Evolutionary conservation across 2,888 invertebrate species (phyloP).

Genomic region (Serrognathus titanus): DNA sequence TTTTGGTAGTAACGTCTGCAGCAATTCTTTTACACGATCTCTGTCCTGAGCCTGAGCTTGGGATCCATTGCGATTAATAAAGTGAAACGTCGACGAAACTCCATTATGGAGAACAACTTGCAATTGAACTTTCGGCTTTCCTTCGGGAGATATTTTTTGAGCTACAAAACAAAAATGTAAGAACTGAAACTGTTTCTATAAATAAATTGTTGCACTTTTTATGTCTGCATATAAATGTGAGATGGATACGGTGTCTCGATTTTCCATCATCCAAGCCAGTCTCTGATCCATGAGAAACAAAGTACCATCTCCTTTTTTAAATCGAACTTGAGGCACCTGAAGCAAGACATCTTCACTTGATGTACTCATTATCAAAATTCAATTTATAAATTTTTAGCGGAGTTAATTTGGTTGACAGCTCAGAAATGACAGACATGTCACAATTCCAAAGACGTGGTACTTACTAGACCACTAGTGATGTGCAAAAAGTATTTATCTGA

Average conservation of each 20-base stretch:
- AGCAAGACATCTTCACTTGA: constrained; percentile 93
- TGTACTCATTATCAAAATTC: constrained; percentile 63
- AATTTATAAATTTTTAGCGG: background rate
- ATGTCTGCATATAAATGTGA: constrained; percentile 94
- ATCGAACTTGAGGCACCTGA: constrained; percentile 87
- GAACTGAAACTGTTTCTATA: background rate
- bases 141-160: constrained; percentile 96
- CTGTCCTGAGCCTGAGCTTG: constrained; percentile 84
- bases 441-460: too few species aligned
- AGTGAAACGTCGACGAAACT: constrained; percentile 94
- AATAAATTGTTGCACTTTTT: constrained; percentile 64
- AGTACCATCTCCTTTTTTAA: constrained; percentile 95
- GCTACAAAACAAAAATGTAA: constrained; percentile 32
- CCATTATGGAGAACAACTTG: constrained; percentile 95
- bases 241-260: constrained; percentile 86
- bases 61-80: constrained; percentile 82
- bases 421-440: too few species aligned
- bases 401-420: too few species aligned
- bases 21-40: constrained; percentile 87
- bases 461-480: too few species aligned
- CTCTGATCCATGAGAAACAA: constrained; percentile 94
- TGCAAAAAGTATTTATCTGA: too few species aligned
- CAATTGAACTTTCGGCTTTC: constrained; percentile 96
- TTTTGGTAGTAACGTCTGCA: constrained; percentile 88
- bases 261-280: constrained; percentile 94